Percentiles rank a stretch among this genome's conserved stretches.
These are phyloP conservation scores for Mirza zaza DNA, from an alignment of 2,113 vertebrate species.

Conservation along the genomic window DNA sequence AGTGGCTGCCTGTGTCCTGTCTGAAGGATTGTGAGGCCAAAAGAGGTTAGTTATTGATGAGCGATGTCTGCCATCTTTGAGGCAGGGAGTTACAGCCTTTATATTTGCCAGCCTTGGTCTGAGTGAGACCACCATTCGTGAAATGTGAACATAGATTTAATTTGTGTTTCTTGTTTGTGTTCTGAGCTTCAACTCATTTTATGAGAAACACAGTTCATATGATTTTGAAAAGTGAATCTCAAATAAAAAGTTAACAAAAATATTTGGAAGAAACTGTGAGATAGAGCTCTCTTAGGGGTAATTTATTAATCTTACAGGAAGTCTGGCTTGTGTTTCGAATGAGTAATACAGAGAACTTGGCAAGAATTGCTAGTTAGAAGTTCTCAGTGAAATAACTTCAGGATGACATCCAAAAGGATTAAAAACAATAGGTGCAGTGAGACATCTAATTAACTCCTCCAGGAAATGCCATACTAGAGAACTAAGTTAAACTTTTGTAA, in stretches of 20 bases:
- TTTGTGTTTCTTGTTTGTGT: neutral
- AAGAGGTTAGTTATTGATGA: neutral
- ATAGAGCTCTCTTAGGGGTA: neutral
- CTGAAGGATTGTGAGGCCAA: neutral
- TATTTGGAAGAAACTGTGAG: slow-evolving; percentile 23
- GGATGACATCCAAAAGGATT: slow-evolving; percentile 10
- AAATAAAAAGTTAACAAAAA: slow-evolving; percentile 3
- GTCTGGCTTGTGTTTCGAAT: neutral
- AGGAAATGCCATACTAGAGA: neutral
- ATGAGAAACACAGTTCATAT: neutral
- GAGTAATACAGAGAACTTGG: slow-evolving; percentile 47
- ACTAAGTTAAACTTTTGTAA: neutral
- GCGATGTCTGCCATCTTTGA: neutral
- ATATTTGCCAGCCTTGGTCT: neutral
- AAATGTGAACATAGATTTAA: neutral
- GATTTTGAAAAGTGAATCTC: slow-evolving; percentile 33
- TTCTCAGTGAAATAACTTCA: slow-evolving; percentile 42
- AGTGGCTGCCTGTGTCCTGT: neutral
- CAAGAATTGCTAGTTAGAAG: slow-evolving; percentile 14
- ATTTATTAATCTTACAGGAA: slow-evolving; percentile 54
- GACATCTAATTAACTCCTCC: neutral
- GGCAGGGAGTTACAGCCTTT: neutral
- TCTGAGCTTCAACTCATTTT: slow-evolving; percentile 20
- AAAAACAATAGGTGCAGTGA: neutral
- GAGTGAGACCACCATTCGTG: neutral